Evolutionary conservation across 2,888 invertebrate species (phyloP), one percentile per base, ranked within the genome.

Genomic region (Gnatocerus cornutus): DNA sequence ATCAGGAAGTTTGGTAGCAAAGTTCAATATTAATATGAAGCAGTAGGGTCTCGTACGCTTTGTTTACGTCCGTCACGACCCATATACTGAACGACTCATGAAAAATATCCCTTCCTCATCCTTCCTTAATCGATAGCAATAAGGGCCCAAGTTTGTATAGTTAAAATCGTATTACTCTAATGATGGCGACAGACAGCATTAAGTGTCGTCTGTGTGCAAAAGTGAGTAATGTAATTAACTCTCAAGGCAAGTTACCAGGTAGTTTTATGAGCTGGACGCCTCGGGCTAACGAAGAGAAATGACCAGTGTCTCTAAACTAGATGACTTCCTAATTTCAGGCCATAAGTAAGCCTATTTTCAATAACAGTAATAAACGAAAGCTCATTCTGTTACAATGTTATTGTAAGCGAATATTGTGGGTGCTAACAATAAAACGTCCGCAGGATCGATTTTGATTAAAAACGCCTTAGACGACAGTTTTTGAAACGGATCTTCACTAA

Each of bases 1-100:
- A 77, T 73, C 76, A 77, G 77, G 78, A 78, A 78, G 74, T 74
- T 65, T 68, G 72, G 72, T 76, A 77, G 76, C 77, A 73, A 72
- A 71, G 77, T 74, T 67, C 79, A 75, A 72, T 73, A 76, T 77
- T 73, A 53, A 71, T 75, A 75, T 71, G 64, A 73, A 79, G 77
- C 78, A 76, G 76, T 33, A 58, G 58, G 48, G 66, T 62, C n/a
- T n/a, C 46, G 46, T 56, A 58, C 59, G 58, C 45, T 61, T 59
- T 61, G 56, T 65, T 65, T 65, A 66, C 50, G 58, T 67, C 48
- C 43, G 56, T 27, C 21, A 37, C 48, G 56, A 65, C 65, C 65
- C 56, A 56, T 39, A 65, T 43, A 67, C 48, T 59, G 52, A 30
- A 43, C 50, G 41, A 58, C 10, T 67, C 58, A 52, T 53, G 53